Percentiles rank a stretch among this genome's conserved stretches.
These are phyloP conservation scores for Nycticorax nycticorax DNA, from an alignment of 2,113 vertebrate species.

Conservation along the genomic window DNA sequence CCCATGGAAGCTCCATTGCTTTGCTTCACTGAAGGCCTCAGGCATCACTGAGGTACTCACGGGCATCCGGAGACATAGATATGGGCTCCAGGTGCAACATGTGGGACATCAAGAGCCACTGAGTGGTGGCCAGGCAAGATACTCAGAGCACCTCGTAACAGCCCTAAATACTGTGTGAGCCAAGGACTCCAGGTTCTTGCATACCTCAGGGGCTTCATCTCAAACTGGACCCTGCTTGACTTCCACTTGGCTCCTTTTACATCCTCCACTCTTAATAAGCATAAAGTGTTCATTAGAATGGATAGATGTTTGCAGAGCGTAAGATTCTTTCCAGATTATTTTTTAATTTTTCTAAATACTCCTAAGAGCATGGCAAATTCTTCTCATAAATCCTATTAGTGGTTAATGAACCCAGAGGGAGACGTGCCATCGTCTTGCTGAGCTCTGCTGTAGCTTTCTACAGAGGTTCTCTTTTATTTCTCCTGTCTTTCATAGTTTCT, in stretches of 20 bases:
- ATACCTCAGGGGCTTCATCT: neutral
- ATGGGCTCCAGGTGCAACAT: neutral
- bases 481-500: neutral
- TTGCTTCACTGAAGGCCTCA: neutral
- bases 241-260: neutral
- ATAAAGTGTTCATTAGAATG: neutral
- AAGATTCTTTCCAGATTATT: neutral
- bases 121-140: neutral
- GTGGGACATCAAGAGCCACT: neutral
- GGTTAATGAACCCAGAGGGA: neutral
- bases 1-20: neutral
- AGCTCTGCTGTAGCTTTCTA: neutral
- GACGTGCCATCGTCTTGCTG: neutral
- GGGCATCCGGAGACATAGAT: fast-evolving
- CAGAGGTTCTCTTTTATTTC: neutral
- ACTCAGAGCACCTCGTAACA: neutral
- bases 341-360: neutral
- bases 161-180: neutral
- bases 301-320: neutral
- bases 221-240: fast-evolving
- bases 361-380: neutral
- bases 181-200: neutral
- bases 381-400: neutral
- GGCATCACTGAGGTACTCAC: neutral
- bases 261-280: neutral